phyloP scores from a whole-genome alignment of 1,140 invertebrate genomes.

The Reticulitermes speratus region DNA sequence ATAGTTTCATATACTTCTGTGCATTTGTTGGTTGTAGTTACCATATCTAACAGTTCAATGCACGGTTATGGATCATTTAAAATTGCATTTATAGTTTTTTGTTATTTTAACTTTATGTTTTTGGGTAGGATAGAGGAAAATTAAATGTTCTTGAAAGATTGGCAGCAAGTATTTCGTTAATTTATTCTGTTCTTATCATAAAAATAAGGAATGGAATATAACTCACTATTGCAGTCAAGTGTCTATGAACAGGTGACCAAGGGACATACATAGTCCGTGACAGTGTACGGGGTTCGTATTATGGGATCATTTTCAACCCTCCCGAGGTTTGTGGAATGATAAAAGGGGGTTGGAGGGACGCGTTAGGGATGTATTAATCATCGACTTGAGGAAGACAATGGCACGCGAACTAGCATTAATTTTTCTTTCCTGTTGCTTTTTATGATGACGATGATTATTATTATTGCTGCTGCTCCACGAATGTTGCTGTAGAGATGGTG shows the following conservation, averaged over 20 bases:
- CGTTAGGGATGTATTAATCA: conserved; percentile 9
- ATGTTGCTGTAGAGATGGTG: background rate
- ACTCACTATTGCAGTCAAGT: background rate
- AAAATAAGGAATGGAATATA: background rate
- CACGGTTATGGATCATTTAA: too few relatives aligned
- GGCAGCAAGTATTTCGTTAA: too few relatives aligned
- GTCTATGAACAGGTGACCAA: background rate
- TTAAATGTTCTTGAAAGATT: too few relatives aligned
- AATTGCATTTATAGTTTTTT: too few relatives aligned
- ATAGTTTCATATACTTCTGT: too few relatives aligned
- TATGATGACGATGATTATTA: background rate
- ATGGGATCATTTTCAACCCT: conserved; percentile 15
- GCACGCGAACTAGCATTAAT: background rate
- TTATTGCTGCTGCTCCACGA: background rate
- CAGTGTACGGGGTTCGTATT: background rate
- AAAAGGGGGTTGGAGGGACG: background rate
- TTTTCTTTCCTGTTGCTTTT: conserved; percentile 7
- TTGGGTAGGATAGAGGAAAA: too few relatives aligned
- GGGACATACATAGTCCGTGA: conserved; percentile 13
- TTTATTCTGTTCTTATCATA: background rate
- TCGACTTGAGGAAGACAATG: conserved; percentile 10
- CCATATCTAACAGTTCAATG: too few relatives aligned
- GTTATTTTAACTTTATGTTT: too few relatives aligned
- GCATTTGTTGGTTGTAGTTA: too few relatives aligned
- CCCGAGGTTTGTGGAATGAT: conserved; percentile 8